Percentiles rank a stretch among this genome's conserved stretches.
Conservation (phyloP, 2,797 vertebrate genomes). For the Orientallactaga sibirica region DNA sequence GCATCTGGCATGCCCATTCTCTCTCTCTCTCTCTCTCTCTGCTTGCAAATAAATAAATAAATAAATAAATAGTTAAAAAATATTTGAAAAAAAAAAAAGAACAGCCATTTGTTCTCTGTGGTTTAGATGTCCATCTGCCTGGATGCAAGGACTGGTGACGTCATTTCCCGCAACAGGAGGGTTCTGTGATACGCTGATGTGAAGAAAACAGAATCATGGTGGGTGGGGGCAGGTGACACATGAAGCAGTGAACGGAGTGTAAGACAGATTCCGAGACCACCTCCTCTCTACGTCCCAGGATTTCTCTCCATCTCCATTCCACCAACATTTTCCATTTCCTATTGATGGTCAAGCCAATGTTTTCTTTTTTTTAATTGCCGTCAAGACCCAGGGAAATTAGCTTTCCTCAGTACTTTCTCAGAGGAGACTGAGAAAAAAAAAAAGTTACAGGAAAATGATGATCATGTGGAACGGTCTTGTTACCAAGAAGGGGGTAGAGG, state of each 20-base stretch:
- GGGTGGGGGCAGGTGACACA: neutral
- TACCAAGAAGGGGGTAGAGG: too few species aligned
- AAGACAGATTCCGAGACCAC: too few species aligned
- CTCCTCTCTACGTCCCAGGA: neutral
- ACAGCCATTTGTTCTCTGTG: neutral
- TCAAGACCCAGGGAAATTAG: neutral
- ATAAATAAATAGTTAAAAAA: too few species aligned
- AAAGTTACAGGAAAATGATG: neutral
- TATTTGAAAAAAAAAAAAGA: neutral
- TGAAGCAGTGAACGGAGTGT: too few species aligned
- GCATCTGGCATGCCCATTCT: too few species aligned
- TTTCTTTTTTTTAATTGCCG: neutral
- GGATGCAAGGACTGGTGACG: neutral
- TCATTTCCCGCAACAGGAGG: neutral
- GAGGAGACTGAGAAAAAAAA: neutral
- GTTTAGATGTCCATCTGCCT: neutral
- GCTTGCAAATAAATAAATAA: too few species aligned
- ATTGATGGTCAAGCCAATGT: neutral
- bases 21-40: too few species aligned
- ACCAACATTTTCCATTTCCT: neutral
- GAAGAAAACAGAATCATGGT: neutral
- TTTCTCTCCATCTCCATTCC: neutral
- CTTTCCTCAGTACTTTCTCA: neutral
- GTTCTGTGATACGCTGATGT: fast-evolving
- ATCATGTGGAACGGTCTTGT: too few species aligned